phyloP scores from a whole-genome alignment of 2,888 invertebrate genomes.

The Drosophila setosimentum region DNA sequence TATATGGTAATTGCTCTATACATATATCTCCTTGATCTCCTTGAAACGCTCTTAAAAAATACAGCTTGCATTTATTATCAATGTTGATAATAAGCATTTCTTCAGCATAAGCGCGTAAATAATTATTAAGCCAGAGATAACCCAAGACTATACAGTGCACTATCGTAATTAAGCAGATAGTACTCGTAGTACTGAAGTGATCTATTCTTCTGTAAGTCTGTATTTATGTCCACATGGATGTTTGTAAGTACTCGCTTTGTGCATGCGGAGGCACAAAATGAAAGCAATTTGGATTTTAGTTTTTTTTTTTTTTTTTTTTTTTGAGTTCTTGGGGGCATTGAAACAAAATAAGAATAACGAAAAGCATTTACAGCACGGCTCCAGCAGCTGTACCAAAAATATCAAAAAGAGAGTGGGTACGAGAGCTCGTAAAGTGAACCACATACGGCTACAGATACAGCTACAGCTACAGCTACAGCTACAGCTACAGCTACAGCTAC shows the following conservation, averaged over 20 bases:
- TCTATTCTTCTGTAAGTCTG: constrained; percentile 1
- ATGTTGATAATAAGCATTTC: constrained; percentile 1
- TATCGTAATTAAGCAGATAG: constrained; percentile 36
- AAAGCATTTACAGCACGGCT: constrained; percentile 58
- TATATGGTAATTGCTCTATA: not conserved
- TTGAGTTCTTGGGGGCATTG: constrained; percentile 23
- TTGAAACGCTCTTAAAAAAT: not conserved
- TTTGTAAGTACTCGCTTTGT: constrained; percentile 9
- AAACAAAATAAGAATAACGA: constrained; percentile 46
- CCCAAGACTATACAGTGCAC: constrained; percentile 8
- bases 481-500: constrained; percentile 32
- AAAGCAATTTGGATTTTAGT: constrained; percentile 28
- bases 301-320: constrained; percentile 5
- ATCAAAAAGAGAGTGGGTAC: constrained; percentile 49
- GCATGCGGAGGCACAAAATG: constrained; percentile 1
- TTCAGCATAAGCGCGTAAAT: constrained; percentile 6
- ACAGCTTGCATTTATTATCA: not conserved
- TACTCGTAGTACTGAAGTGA: not conserved
- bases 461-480: constrained; percentile 28
- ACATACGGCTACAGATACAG: constrained; percentile 58
- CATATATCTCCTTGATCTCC: not conserved
- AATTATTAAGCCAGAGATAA: constrained; percentile 48
- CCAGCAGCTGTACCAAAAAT: constrained; percentile 68
- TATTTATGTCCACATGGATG: constrained; percentile 5
- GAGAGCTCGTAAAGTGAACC: constrained; percentile 75